A percentile compares a stretch with the other conserved stretches of the same genome.
Conservation (phyloP, 1,140 invertebrate species). For the Caenorhabditis briggsae region DNA sequence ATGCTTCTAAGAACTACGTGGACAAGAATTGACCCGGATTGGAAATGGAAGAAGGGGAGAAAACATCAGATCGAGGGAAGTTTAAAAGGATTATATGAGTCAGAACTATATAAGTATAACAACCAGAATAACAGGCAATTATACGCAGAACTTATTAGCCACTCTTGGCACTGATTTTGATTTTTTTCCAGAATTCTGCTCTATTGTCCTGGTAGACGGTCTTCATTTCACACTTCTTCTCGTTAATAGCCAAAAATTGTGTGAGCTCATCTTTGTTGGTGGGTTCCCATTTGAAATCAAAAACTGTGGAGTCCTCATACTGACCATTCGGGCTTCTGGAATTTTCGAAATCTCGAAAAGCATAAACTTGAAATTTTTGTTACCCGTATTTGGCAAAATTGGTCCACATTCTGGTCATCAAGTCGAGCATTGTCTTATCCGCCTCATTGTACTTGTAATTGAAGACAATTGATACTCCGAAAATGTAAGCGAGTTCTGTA, state of each 20-base stretch:
- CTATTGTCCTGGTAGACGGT: constrained; percentile 55
- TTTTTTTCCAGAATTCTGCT: constrained; percentile 63
- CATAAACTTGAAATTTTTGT: background rate
- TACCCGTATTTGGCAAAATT: constrained; percentile 94
- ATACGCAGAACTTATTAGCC: background rate
- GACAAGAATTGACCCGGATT: background rate
- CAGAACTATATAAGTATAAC: constrained; percentile 26
- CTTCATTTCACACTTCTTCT: constrained; percentile 59
- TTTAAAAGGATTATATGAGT: background rate
- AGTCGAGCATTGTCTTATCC: constrained; percentile 86
- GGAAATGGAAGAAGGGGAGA: too few relatives aligned
- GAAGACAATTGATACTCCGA: constrained; percentile 89
- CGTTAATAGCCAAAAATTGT: constrained; percentile 9
- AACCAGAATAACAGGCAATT: background rate
- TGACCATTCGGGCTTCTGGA: constrained; percentile 63
- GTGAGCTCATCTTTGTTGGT: constrained; percentile 44
- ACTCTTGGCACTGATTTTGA: constrained; percentile 48
- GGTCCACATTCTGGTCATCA: constrained; percentile 92
- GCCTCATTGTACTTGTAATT: constrained; percentile 85
- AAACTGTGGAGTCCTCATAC: constrained; percentile 61
- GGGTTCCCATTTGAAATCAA: constrained; percentile 62
- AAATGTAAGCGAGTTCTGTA: constrained; percentile 92
- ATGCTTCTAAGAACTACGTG: constrained; percentile 42
- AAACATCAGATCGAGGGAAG: background rate
- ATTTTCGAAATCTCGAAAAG: background rate